phyloP scores from a whole-genome alignment of 2,113 vertebrate species.

The Formicarius rufipectus region DNA sequence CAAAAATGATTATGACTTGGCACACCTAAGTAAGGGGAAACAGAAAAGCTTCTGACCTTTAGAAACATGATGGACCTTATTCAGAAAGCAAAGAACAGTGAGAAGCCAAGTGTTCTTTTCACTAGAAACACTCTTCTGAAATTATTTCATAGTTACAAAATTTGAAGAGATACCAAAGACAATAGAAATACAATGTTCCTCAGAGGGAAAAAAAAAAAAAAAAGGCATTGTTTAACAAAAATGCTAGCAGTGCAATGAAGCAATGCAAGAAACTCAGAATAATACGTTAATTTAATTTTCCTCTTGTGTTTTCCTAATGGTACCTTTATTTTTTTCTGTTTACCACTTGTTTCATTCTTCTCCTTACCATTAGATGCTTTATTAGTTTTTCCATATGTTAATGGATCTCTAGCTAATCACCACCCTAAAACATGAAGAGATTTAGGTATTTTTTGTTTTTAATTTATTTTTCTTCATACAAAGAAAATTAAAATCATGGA shows the following conservation, averaged over 20 bases:
- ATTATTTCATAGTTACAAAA: conserved; percentile 22
- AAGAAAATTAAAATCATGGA: background rate
- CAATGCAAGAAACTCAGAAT: background rate
- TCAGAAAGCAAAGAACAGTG: background rate
- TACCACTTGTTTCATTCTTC: background rate
- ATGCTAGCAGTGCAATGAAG: background rate
- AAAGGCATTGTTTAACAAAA: background rate
- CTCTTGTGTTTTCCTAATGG: background rate
- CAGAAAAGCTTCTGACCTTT: background rate
- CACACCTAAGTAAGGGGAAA: background rate
- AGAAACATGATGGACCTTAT: background rate
- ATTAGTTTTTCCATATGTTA: background rate
- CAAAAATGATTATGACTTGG: background rate
- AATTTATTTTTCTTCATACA: background rate
- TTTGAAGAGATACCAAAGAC: conserved; percentile 9
- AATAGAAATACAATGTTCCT: conserved; percentile 10
- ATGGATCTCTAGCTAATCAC: background rate
- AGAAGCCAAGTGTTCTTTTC: conserved; percentile 14
- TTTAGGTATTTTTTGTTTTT: background rate
- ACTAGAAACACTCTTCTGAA: background rate
- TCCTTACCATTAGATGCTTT: background rate
- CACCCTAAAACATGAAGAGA: background rate
- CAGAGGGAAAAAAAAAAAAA: background rate
- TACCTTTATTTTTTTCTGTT: background rate
- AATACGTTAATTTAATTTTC: background rate